phyloP scores from a whole-genome alignment of 53 echinoderm and acorn worm species.

The Mesocentrotus franciscanus region DNA sequence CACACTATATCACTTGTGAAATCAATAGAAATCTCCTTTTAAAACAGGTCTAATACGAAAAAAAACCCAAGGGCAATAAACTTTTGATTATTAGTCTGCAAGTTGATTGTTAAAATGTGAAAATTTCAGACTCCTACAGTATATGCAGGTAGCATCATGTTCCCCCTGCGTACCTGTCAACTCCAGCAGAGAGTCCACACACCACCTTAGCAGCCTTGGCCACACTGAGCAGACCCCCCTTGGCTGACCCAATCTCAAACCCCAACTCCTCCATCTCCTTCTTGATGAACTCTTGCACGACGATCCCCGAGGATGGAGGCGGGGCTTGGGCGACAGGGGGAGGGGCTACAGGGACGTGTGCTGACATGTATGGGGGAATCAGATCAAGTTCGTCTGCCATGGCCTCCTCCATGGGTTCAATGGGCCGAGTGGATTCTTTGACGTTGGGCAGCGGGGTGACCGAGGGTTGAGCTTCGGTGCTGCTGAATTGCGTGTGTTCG shows the following conservation, averaged over 20 bases:
- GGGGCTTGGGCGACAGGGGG: constrained; percentile 62
- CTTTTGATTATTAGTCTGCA: too few relatives aligned
- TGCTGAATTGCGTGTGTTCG: constrained; percentile 99
- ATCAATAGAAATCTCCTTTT: too few relatives aligned
- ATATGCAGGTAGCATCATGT: background rate
- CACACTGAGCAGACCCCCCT: constrained; percentile 87
- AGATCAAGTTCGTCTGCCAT: constrained; percentile 78
- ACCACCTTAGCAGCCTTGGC: constrained; percentile 94
- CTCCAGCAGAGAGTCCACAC: constrained; percentile 91
- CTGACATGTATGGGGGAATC: constrained; percentile 65
- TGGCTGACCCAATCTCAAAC: constrained; percentile 96
- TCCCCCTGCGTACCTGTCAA: constrained; percentile 80
- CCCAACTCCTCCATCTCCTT: constrained; percentile 90
- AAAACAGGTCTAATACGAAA: too few relatives aligned
- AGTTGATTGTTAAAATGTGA: too few relatives aligned
- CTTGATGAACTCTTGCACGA: constrained; percentile 90
- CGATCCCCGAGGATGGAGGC: constrained; percentile 65
- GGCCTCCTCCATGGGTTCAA: constrained; percentile 69
- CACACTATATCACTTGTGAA: too few relatives aligned
- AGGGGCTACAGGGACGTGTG: constrained; percentile 42
- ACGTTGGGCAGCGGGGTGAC: constrained; percentile 82
- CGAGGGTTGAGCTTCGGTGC: constrained; percentile 68
- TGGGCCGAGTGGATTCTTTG: constrained; percentile 65
- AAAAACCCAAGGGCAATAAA: too few relatives aligned
- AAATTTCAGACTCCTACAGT: too few relatives aligned